Base-by-base conservation (phyloP, 1,140 invertebrate species). In the Coenobita brevimanus region DNA sequence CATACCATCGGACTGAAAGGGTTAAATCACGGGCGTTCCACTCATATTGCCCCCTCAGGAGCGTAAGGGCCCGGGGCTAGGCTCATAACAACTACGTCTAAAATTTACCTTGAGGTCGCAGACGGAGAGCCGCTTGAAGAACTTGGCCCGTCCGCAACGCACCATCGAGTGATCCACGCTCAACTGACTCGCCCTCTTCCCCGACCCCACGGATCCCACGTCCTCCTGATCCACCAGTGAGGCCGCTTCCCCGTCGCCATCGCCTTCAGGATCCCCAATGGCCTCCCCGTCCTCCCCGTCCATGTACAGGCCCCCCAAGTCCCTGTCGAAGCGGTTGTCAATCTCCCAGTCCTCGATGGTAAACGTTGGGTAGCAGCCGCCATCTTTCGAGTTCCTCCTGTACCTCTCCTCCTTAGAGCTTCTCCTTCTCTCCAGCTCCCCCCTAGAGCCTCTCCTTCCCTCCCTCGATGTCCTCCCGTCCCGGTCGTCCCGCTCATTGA, bases 21-120 rank as follows among this genome's bases (percentile, higher is more conserved):
- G n/a, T n/a, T n/a, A n/a, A n/a, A n/a, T n/a, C n/a, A n/a, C n/a
- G n/a, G n/a, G n/a, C n/a, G n/a, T n/a, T n/a, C n/a, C n/a, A n/a
- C n/a, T n/a, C n/a, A n/a, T n/a, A n/a, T n/a, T n/a, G n/a, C n/a
- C n/a, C n/a, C n/a, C n/a, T n/a, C n/a, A n/a, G n/a, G n/a, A n/a
- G n/a, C n/a, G n/a, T n/a, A n/a, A n/a, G n/a, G n/a, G n/a, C n/a
- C n/a, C n/a, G n/a, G n/a, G n/a, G n/a, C n/a, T n/a, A n/a, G n/a
- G n/a, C n/a, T n/a, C n/a, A n/a, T n/a, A n/a, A n/a, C n/a, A n/a
- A n/a, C n/a, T n/a, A n/a, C n/a, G n/a, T n/a, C n/a, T n/a, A n/a
- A n/a, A n/a, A 41, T 62, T 80, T 89, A 89, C 88, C 88, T 89
- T 89, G 41, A 89, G 82, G 82, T 89, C 88, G 50, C 88, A 89